Evolutionary conservation across 2,888 invertebrate genomes (phyloP).

Genomic region (Eilema caniola): DNA sequence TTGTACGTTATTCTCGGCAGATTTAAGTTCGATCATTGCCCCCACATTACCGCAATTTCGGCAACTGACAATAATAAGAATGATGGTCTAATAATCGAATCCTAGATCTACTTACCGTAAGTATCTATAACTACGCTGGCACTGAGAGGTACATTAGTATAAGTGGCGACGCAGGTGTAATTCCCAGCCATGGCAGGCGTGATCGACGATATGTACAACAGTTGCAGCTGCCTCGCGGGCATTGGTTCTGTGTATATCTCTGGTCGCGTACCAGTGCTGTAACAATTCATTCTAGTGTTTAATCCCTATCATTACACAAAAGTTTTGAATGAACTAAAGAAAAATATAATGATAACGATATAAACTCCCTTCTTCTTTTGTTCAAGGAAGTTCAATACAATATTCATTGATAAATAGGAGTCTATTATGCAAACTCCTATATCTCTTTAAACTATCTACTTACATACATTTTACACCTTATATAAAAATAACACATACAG

Average conservation of each 20-base stretch:
- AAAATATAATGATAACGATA: background rate
- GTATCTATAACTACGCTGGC: constrained; percentile 91
- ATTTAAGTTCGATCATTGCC: too few relatives aligned
- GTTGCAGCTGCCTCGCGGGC: constrained; percentile 88
- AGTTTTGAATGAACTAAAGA: background rate
- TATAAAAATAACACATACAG: background rate
- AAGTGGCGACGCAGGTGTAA: constrained; percentile 94
- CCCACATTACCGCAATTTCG: background rate
- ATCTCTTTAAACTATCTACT: background rate
- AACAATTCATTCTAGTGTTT: constrained; percentile 4
- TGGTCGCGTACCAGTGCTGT: constrained; percentile 82
- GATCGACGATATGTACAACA: constrained; percentile 91
- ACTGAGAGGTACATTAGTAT: constrained; percentile 90
- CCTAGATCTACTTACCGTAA: constrained; percentile 75
- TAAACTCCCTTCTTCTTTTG: background rate
- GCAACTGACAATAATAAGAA: background rate
- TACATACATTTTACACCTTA: background rate
- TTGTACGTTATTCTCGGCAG: too few relatives aligned
- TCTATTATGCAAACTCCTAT: background rate
- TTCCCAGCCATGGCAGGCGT: constrained; percentile 92
- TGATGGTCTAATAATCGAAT: constrained; percentile 7
- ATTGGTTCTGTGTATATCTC: constrained; percentile 90
- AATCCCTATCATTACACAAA: too few relatives aligned
- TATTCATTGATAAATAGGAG: background rate
- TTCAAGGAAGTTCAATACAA: background rate